A percentile compares a stretch with the other conserved stretches of the same genome.
Conservation (phyloP, 2,888 invertebrate species). For the Acanthococcus lagerstroemiae region DNA sequence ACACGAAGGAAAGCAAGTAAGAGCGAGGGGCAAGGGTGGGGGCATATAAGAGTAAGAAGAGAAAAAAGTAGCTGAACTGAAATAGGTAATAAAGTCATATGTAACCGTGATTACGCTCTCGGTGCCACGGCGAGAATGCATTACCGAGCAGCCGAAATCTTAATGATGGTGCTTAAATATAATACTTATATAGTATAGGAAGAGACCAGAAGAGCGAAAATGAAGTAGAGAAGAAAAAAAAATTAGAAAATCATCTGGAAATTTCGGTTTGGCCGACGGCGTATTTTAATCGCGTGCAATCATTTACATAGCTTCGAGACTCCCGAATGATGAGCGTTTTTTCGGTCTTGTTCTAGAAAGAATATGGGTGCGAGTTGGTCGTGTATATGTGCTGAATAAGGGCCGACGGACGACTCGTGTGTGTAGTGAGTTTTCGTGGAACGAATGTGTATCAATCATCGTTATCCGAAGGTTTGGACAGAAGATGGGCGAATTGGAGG, state of each 20-base stretch:
- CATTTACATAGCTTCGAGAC: conserved; percentile 8
- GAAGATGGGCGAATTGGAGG: no score
- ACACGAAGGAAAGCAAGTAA: background rate
- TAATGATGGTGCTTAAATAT: background rate
- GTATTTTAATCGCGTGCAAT: conserved; percentile 20
- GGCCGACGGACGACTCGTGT: no score
- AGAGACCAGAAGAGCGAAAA: background rate
- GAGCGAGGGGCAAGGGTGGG: background rate
- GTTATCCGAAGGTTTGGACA: no score
- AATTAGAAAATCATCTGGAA: background rate
- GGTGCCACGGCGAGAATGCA: background rate
- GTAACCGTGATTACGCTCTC: conserved; percentile 18
- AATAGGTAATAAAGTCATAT: conserved; percentile 21
- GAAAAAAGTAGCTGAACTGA: background rate
- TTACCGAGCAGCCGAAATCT: background rate
- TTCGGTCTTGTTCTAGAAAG: background rate
- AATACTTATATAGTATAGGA: background rate
- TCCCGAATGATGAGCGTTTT: background rate
- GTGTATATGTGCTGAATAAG: no score
- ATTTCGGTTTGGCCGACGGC: conserved; percentile 1
- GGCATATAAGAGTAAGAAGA: background rate
- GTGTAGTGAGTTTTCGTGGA: no score
- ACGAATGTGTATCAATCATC: no score
- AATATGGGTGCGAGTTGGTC: background rate
- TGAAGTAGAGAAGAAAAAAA: background rate